Base-by-base conservation (phyloP, 2,888 invertebrate genomes). In the Archips xylosteana region DNA sequence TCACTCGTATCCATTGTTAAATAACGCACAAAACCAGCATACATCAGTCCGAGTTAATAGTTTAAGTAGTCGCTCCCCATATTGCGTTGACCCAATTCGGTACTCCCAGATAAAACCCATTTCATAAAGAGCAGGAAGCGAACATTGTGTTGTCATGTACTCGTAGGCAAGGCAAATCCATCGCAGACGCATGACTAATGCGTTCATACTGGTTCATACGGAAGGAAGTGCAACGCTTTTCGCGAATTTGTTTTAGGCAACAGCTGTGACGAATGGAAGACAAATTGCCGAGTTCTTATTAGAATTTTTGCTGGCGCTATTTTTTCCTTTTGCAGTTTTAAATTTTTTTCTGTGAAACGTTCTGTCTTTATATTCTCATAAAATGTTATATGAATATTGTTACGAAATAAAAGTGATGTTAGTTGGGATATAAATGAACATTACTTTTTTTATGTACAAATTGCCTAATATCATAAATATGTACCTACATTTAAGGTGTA, bases 61-160 rank as follows among this genome's bases (percentile, higher is more conserved):
- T 82, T 81, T 83, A 79, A 65, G 85, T 86, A 76, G 84, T 82
- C 80, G 51, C 71, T 47, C 66, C 79, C 80, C 79, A 79, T 81
- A 84, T 79, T 82, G 81, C 81, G 81, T 81, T 88, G 89, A 89
- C 90, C 91, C 83, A 86, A 89, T 90, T 92, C 82, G 83, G 82
- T 83, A 86, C 85, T 84, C 83, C 80, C 78, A 85, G 86, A 89
- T 86, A 89, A 89, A 88, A 86, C 59, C 54, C 82, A 83, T 81
- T 84, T 87, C 84, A 85, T 83, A 85, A 85, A 85, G 80, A 83
- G 82, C 85, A 87, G 89, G 86, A 91, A 87, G 85, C 81, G 83
- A 82, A 45, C 64, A 69, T 80, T 82, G 81, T 79, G 83, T 82
- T 79, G 82, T 82, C 80, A 85, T 82, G 84, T 83, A 54, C 54